Evolutionary conservation across 2,113 vertebrate species (phyloP).

Genomic region (Triplophysa tibetana): DNA sequence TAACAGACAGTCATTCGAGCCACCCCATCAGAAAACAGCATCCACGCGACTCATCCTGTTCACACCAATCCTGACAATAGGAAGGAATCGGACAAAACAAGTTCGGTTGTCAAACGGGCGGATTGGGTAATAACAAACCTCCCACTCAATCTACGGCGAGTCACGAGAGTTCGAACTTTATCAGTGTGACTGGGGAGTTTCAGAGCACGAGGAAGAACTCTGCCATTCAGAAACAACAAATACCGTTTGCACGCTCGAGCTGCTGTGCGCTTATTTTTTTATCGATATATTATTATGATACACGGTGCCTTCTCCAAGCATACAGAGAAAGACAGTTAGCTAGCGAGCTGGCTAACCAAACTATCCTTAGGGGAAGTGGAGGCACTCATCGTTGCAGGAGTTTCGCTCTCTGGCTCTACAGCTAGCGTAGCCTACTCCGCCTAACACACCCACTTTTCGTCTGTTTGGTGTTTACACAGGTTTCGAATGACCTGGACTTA

Average conservation of each 20-base stretch:
- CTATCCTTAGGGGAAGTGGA: slow-evolving; percentile 47
- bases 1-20: slow-evolving; percentile 50
- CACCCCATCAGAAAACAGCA: slow-evolving; percentile 54
- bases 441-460: slow-evolving; percentile 42
- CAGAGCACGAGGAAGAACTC: slow-evolving; percentile 27
- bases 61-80: slow-evolving; percentile 67
- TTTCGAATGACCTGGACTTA: not conserved
- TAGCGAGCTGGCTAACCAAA: slow-evolving; percentile 43
- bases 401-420: slow-evolving; percentile 6
- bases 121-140: slow-evolving; percentile 71
- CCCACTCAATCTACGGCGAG: slow-evolving; percentile 63
- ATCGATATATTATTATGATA: not conserved
- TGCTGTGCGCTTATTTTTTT: not conserved
- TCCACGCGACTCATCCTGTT: slow-evolving; percentile 29
- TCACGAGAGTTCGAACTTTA: slow-evolving; percentile 68
- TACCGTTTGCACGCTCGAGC: no score
- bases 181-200: slow-evolving; percentile 27
- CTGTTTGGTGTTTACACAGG: not conserved
- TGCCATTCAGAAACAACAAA: not conserved
- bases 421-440: slow-evolving; percentile 27
- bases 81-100: slow-evolving; percentile 53
- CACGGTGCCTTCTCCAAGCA: slow-evolving; percentile 5
- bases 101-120: slow-evolving; percentile 69
- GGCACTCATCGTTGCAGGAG: slow-evolving; percentile 24
- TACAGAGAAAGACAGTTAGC: slow-evolving; percentile 20